Base-by-base conservation (phyloP, 2,797 vertebrate genomes). In the Acanthurus leucopareius region DNA sequence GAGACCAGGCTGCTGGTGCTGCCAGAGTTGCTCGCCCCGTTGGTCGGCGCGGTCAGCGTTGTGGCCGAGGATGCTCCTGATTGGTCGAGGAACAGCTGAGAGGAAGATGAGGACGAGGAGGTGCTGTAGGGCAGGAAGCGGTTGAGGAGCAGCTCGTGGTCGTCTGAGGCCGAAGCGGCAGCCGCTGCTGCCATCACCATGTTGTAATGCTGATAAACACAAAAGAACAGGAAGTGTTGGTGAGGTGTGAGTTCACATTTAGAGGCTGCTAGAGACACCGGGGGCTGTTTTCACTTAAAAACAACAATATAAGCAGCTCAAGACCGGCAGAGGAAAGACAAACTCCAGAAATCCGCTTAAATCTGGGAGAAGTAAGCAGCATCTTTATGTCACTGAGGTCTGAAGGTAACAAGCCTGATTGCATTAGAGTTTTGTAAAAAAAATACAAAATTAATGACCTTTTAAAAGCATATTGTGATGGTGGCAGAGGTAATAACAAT, bases 81-180 rank as follows among this genome's bases (percentile, higher is more conserved):
- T 85, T 98, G 97, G 84, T 98, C 97, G 58, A 99, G 96, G 94
- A 97, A 99, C 93, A 99, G 96, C 91, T 99, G 98, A 9, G 97
- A 97, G 35, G 97, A 96, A 75, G 86, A 75, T 5, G 93, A 81
- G 61, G 91, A 88, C 40, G 89, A 72, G 58, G 88, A 65, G 75
- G 91, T 73, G 87, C 96, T 89, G 86, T 99, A 99, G 1, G 98
- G 98, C 74, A 99, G 97, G 92, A 99, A 99, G 14, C 97, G 97
- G 86, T 96, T 96, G 80, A 96, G 94, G 17, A 99, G 97, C 75
- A 99, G 96, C 92, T 99, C 98, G 71, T 97, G 97, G 86, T 99
- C 98, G 42, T 99, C 97, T 0, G 97, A 97, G 38, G 96, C 95
- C 0, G 96, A 96, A 4, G 98, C 97, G 0, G 98, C 97, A 0